Evolutionary conservation across 92 coral and sea anemone genomes (phyloP).

Genomic region (Hydrozoanthus gracilis): DNA sequence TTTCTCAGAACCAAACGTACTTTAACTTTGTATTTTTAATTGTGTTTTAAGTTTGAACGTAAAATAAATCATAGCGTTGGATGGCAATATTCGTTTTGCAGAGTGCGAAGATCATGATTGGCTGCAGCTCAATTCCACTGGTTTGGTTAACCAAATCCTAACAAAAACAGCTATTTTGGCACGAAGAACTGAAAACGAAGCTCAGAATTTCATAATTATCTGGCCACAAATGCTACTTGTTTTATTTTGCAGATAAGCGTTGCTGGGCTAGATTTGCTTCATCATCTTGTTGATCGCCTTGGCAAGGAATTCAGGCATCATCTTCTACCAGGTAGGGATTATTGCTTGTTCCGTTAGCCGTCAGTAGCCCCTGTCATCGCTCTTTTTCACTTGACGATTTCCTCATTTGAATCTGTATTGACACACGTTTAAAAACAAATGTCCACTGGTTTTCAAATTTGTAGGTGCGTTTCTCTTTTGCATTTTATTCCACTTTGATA

Average conservation of each 20-base stretch:
- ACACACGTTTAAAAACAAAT: background rate
- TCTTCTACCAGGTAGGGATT: constrained; percentile 81
- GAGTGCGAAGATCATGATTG: constrained; percentile 1
- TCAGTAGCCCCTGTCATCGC: constrained; percentile 5
- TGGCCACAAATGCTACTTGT: constrained; percentile 5
- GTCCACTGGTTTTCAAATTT: background rate
- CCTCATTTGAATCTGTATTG: background rate
- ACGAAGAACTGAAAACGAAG: constrained; percentile 1
- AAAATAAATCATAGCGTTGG: constrained; percentile 1
- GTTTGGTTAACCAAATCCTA: constrained; percentile 25
- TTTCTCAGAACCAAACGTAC: background rate
- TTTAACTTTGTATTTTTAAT: background rate
- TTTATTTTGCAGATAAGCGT: constrained; percentile 83
- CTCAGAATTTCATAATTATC: background rate
- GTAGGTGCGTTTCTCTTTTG: background rate
- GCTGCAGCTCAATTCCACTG: background rate
- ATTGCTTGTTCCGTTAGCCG: constrained; percentile 7
- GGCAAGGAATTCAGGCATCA: constrained; percentile 85
- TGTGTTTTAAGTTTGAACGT: background rate
- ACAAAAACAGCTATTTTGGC: constrained; percentile 9
- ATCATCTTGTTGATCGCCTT: constrained; percentile 82
- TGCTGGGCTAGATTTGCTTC: constrained; percentile 88
- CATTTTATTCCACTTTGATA: background rate
- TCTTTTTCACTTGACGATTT: background rate
- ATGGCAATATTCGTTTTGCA: background rate